phyloP scores from a whole-genome alignment of 2,888 invertebrate genomes.

The Ptilodon capucinus region DNA sequence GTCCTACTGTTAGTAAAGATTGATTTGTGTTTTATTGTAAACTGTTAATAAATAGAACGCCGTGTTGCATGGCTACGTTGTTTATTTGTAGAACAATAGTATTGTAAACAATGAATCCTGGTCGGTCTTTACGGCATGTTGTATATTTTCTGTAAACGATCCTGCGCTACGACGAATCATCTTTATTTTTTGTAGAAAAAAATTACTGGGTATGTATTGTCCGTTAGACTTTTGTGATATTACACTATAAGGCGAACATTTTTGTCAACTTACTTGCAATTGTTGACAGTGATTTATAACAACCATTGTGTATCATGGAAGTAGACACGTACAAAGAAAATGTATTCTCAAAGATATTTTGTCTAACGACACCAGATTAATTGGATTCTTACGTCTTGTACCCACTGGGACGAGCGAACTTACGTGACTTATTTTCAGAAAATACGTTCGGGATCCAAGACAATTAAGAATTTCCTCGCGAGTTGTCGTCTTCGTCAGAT shows the following conservation, averaged over 20 bases:
- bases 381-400: conserved; percentile 21
- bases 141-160: conserved; percentile 64
- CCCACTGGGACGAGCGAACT: no score
- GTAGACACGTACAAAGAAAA: conserved; percentile 35
- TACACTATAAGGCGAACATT: conserved; percentile 40
- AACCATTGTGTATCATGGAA: conserved; percentile 44
- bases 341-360: conserved; percentile 21
- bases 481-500: no score
- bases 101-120: conserved; percentile 58
- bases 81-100: conserved; percentile 47
- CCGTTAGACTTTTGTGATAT: conserved; percentile 49
- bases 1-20: conserved; percentile 50
- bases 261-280: conserved; percentile 57
- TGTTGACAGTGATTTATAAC: conserved; percentile 70
- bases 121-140: conserved; percentile 56
- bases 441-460: no score
- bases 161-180: conserved; percentile 37
- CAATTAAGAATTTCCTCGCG: no score
- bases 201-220: conserved; percentile 53
- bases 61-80: conserved; percentile 36
- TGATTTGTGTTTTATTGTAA: conserved; percentile 39
- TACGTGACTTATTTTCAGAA: no score
- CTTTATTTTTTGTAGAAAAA: conserved; percentile 48
- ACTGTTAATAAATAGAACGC: conserved; percentile 37
- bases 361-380: conserved; percentile 23